Evolutionary conservation across 2,113 vertebrate species (phyloP), one percentile per base, ranked within the genome.

Genomic region (Paraplagusia blochii): DNA sequence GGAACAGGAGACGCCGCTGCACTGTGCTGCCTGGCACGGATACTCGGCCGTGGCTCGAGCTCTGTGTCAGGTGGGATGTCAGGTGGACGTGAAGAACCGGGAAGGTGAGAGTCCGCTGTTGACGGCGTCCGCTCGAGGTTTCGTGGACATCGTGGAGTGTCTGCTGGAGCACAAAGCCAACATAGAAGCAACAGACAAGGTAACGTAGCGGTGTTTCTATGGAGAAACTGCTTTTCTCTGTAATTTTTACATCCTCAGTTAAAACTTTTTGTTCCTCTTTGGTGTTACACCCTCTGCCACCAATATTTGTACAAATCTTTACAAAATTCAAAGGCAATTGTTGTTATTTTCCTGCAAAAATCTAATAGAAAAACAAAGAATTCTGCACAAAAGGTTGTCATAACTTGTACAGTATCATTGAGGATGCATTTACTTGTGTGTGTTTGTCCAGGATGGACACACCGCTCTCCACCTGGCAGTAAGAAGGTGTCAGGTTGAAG

Each of bases 11-110:
- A 95, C 94, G 0, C 93, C 97, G 2, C 82, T 99, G 49, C 97
- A 99, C 54, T 99, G 95, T 35, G 96, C 96, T 1, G 93, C 96
- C 44, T 99, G 97, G 97, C 97, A 99, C 0, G 97, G 97, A 36
- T 98, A 99, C 71, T 92, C 93, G 0, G 66, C 92, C 0, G 97
- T 98, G 45, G 94, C 96, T 47, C 90, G 88, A 75, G 91, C 86
- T 0, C 90, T 99, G 5, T 99, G 96, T 72, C 88, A 93, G 82
- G 91, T 92, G 0, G 90, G 92, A 42, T 96, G 95, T 72, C 82
- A 89, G 0, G 94, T 94, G 45, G 93, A 98, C 4, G 53, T 94
- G 19, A 93, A 88, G 83, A 99, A 98, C 80, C 91, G 92, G 0
- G 96, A 98, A 72, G 95, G 94, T 0, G 97, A 99, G 80, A 98